Conservation (phyloP, 2,888 invertebrate species). For the Hoplodrina ambigua region DNA sequence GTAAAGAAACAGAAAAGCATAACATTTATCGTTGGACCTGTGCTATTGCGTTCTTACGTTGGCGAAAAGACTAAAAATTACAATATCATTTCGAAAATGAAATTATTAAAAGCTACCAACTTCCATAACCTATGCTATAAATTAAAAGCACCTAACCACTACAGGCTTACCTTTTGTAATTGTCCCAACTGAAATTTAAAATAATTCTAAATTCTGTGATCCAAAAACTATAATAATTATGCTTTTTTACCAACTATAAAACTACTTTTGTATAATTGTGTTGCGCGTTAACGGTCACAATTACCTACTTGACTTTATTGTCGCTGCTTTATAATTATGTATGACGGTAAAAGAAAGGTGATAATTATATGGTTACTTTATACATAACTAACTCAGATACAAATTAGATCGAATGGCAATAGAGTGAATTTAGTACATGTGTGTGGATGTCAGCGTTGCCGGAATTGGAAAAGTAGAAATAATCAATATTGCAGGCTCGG, state of each 20-base stretch:
- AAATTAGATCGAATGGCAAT: slow-evolving; percentile 41
- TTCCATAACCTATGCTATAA: neutral
- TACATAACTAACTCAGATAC: neutral
- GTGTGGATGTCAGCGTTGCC: slow-evolving; percentile 61
- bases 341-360: too few species aligned
- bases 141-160: too few species aligned
- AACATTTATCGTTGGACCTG: neutral
- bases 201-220: too few species aligned
- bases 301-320: too few species aligned
- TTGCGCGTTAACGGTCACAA: too few species aligned
- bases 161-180: too few species aligned
- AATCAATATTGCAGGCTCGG: slow-evolving; percentile 86
- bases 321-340: too few species aligned
- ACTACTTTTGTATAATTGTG: too few species aligned
- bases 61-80: neutral
- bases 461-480: slow-evolving; percentile 71
- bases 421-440: slow-evolving; percentile 50
- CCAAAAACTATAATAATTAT: too few species aligned
- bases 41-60: slow-evolving; percentile 1
- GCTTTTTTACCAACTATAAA: too few species aligned
- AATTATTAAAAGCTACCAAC: neutral
- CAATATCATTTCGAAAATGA: neutral
- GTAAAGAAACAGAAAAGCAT: too few species aligned
- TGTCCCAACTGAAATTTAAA: too few species aligned
- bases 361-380: neutral